These are phyloP conservation scores for Sesamia nonagrioides DNA, from an alignment of 1,140 invertebrate genomes.

Conservation along the genomic window DNA sequence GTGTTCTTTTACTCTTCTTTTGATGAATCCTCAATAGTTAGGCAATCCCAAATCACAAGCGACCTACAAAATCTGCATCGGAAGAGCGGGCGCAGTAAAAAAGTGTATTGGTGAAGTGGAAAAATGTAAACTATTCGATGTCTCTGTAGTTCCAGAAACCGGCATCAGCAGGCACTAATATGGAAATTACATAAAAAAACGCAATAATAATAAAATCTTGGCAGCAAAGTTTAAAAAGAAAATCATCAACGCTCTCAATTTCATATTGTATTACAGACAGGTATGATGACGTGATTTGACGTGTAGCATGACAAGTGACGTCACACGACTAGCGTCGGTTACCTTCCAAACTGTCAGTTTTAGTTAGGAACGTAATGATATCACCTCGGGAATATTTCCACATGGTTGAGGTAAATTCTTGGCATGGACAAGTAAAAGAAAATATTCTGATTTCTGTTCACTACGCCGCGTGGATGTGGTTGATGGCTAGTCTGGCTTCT, in stretches of 20 bases:
- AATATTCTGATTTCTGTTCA: background rate
- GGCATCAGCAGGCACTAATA: too few species aligned
- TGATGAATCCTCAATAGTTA: too few species aligned
- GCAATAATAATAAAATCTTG: background rate
- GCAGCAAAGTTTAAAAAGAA: background rate
- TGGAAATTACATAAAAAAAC: background rate
- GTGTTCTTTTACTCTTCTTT: too few species aligned
- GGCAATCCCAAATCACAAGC: too few species aligned
- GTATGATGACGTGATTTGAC: constrained; percentile 1
- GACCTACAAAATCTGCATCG: too few species aligned
- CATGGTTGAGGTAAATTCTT: constrained; percentile 1
- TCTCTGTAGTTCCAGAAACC: too few species aligned
- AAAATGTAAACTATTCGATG: too few species aligned
- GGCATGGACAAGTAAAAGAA: background rate
- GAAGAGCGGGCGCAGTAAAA: too few species aligned
- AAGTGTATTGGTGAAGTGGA: too few species aligned
- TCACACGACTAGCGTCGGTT: background rate
- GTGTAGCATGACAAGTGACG: constrained; percentile 1
- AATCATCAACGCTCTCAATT: constrained; percentile 24
- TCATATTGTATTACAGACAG: constrained; percentile 11
- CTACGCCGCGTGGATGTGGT: background rate
- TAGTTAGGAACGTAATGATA: background rate
- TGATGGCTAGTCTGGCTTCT: too few species aligned
- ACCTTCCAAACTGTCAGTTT: background rate
- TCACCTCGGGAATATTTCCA: constrained; percentile 16